Evolutionary conservation across 2,797 vertebrate genomes (phyloP), one percentile per base, ranked within the genome.

Genomic region (Echeneis naucrates): DNA sequence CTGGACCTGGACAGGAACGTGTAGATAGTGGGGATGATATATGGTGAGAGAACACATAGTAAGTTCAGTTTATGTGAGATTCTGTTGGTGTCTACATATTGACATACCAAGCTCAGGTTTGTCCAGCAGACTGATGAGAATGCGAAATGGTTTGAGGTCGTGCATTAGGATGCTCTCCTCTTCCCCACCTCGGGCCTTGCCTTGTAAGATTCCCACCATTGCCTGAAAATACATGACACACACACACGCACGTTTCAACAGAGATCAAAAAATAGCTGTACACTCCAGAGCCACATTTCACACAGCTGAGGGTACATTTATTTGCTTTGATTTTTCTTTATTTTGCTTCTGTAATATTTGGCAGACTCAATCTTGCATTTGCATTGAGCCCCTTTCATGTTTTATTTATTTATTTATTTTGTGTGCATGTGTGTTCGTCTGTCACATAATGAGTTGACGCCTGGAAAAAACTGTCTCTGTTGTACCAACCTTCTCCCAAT

Each of bases 91-190:
- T 63, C 9, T 6, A 33, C 19, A 37, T 6, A 52, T 16, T 35
- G 4, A 81, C 27, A 42, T 97, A 99, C 98, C 98, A 63, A 99
- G 94, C 81, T 99, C 98, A 58, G 98, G 98, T 90, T 99, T 99
- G 93, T 99, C 98, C 90, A 99, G 90, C 72, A 99, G 94, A 89
- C 98, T 99, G 91, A 99, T 98, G 72, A 99, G 96, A 92, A 99
- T 99, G 66, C 98, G 96, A 85, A 99, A 99, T 17, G 98, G 98
- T 90, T 99, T 99, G 67, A 99, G 93, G 86, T 99, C 97, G 21
- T 98, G 98, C 95, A 96, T 97, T 81, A 97, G 91, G 4, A 96
- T 90, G 71, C 95, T 98, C 87, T 99, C 98, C 75, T 96, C 95
- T 88, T 98, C 96, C 80, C 96, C 96, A 12, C 95, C 95, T 33